Percentiles rank a stretch among this genome's conserved stretches.
phyloP scores from a whole-genome alignment of 2,888 invertebrate species.

The Aphrophora alni region DNA sequence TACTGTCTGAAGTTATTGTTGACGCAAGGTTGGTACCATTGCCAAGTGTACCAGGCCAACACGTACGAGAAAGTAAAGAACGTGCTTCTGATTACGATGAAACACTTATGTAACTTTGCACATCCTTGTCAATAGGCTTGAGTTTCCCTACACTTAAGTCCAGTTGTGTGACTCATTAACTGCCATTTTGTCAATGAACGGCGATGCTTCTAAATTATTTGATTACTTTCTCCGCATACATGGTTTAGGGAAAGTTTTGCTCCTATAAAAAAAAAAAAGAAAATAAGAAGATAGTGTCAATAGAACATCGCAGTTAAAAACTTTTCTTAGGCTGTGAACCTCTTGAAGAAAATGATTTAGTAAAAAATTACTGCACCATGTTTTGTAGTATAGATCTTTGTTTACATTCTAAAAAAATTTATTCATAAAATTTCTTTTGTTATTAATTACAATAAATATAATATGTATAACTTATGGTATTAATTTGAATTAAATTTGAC shows the following conservation, averaged over 20 bases:
- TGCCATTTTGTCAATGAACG: not conserved
- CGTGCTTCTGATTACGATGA: not conserved
- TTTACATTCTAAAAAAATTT: too few relatives aligned
- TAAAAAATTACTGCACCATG: too few relatives aligned
- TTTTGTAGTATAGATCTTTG: too few relatives aligned
- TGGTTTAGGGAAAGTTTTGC: not conserved
- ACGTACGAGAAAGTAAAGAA: not conserved
- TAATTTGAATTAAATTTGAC: too few relatives aligned
- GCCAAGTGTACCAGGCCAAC: constrained; percentile 7
- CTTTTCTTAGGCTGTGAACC: too few relatives aligned
- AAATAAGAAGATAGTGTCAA: too few relatives aligned
- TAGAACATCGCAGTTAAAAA: too few relatives aligned
- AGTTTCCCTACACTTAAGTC: not conserved
- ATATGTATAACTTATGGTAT: too few relatives aligned
- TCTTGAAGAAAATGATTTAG: too few relatives aligned
- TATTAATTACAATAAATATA: too few relatives aligned
- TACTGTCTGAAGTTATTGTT: not conserved
- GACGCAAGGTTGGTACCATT: constrained; percentile 2
- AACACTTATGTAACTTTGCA: not conserved
- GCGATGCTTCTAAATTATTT: not conserved
- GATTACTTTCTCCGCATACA: not conserved
- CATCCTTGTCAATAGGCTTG: not conserved
- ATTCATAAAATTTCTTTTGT: too few relatives aligned
- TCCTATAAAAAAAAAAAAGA: too few relatives aligned
- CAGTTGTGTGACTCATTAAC: not conserved